Percentiles rank a stretch among this genome's conserved stretches.
phyloP scores from a whole-genome alignment of 2,113 vertebrate species.

The Phrynosoma platyrhinos region DNA sequence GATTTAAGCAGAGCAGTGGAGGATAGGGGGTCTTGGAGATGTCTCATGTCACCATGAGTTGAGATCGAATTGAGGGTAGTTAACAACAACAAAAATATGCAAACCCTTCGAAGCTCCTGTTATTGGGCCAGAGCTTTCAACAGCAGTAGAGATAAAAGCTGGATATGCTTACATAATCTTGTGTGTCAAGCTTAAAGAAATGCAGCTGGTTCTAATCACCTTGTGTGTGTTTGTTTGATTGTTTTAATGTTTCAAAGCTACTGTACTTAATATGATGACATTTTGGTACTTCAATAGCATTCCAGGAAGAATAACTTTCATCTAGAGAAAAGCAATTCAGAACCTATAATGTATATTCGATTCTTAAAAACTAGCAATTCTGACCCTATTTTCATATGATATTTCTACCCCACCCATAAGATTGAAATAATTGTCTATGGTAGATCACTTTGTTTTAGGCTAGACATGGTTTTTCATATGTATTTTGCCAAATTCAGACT shows the following conservation, averaged over 20 bases:
- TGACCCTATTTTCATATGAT: neutral
- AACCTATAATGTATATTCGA: neutral
- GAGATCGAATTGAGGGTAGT: no score
- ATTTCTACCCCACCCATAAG: neutral
- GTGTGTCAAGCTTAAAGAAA: neutral
- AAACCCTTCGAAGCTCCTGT: neutral
- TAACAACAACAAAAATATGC: neutral
- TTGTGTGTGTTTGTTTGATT: neutral
- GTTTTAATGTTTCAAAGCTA: neutral
- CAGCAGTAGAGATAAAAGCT: neutral
- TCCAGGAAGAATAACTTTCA: neutral
- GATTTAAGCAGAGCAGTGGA: no score
- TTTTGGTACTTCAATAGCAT: neutral
- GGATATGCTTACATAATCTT: neutral
- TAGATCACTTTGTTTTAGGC: no score
- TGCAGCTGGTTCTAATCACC: neutral
- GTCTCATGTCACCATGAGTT: no score
- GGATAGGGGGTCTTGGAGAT: no score
- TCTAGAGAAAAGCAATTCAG: slow-evolving; percentile 2
- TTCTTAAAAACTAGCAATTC: neutral
- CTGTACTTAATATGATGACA: neutral
- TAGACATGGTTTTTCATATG: no score
- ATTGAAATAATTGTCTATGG: neutral
- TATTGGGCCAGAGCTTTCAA: neutral
- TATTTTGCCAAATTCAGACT: no score